Evolutionary conservation across 2,888 invertebrate species (phyloP).

Genomic region (Bugula neritina): DNA sequence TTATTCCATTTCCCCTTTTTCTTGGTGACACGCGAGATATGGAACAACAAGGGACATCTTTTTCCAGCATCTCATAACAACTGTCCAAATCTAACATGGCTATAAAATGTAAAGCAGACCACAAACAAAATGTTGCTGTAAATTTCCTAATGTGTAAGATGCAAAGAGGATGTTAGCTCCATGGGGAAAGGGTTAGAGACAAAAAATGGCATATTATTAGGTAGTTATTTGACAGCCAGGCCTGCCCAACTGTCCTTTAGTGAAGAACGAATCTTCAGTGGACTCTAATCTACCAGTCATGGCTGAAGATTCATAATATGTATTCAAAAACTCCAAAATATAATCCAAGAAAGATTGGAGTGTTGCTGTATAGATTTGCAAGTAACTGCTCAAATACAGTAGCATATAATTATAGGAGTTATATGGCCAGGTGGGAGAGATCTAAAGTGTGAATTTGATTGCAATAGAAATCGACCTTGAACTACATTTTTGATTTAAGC

Average conservation of each 20-base stretch:
- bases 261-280: not conserved
- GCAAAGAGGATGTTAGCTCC: not conserved
- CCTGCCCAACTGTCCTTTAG: not conserved
- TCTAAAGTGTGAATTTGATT: too few relatives aligned
- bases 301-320: too few relatives aligned
- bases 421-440: too few relatives aligned
- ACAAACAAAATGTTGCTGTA: too few relatives aligned
- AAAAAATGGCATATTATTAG: not conserved
- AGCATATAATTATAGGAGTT: too few relatives aligned
- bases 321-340: too few relatives aligned
- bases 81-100: not conserved
- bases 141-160: not conserved
- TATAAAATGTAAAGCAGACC: not conserved
- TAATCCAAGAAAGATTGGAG: too few relatives aligned
- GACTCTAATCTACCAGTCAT: too few relatives aligned
- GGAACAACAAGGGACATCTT: not conserved
- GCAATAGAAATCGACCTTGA: too few relatives aligned
- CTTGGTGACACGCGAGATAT: not conserved
- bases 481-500: too few relatives aligned
- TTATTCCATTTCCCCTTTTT: not conserved
- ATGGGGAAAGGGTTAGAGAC: not conserved
- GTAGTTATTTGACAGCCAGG: not conserved
- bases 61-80: not conserved
- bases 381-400: too few relatives aligned
- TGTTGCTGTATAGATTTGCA: too few relatives aligned